Evolutionary conservation across 2,113 vertebrate genomes (phyloP), one percentile per base, ranked within the genome.

Genomic region (Peromyscus leucopus): DNA sequence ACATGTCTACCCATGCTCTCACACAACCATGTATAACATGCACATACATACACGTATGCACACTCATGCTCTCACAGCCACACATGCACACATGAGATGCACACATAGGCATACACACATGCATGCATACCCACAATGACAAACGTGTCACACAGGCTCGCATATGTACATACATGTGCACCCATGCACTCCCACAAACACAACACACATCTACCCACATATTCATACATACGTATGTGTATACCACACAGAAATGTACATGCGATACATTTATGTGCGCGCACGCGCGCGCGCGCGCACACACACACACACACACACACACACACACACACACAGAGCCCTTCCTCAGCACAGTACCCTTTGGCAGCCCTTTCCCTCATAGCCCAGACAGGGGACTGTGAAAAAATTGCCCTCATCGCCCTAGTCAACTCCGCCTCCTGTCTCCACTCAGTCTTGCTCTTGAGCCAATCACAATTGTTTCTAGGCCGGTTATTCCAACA

Each of bases 211-310:
- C 74, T 13, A 31, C 79, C 8, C 33, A 26, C 12, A 59, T 57
- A 36, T 59, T 0, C 31, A n/a, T 39, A 31, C 11, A 42, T 31
- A 6, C 21, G 19, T 21, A 5, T 21, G 3, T 1, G 19, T 11
- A 12, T 63, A 26, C 9, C 36, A 61, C 10, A 55, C 51, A 51
- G 51, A 51, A 51, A 51, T 51, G 51, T 51, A 51, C 51, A 51
- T 51, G 51, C 46, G 46, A 48, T 7, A 71, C 6, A 71, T 28
- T 36, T 8, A 0, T 48, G 46, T 48, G 46, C 46, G 42, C 9
- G 19, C 7, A 0, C 7, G n/a, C n/a, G n/a, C n/a, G n/a, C n/a
- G n/a, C n/a, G 46, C 46, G 42, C 9, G 19, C 7, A 0, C 7
- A 24, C 26, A 36, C 33, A 12, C 57, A 59, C 9, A 28, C 7